phyloP scores from a whole-genome alignment of 2,113 vertebrate genomes.

The Esox niger region DNA sequence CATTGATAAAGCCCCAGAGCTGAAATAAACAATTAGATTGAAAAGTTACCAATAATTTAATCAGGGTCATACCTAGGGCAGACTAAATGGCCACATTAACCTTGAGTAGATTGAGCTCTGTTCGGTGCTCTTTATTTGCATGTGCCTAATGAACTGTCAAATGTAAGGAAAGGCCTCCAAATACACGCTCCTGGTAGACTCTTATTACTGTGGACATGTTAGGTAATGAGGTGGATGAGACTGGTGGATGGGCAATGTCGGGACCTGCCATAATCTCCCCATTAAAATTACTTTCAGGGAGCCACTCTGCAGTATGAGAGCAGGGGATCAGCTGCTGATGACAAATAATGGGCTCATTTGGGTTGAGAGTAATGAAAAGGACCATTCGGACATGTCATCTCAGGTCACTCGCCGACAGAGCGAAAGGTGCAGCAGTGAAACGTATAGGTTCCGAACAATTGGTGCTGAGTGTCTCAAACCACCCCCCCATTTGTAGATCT shows the following conservation, averaged over 20 bases:
- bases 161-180: constrained; percentile 9
- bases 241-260: neutral
- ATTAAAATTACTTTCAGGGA: constrained; percentile 2
- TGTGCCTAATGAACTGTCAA: constrained; percentile 13
- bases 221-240: constrained; percentile 8
- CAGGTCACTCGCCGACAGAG: neutral
- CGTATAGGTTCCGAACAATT: neutral
- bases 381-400: neutral
- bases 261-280: neutral
- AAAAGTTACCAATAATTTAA: constrained; percentile 3
- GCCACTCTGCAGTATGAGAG: neutral
- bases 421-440: neutral
- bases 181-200: constrained; percentile 1
- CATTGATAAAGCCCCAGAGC: neutral
- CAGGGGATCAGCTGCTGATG: neutral
- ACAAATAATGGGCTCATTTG: neutral
- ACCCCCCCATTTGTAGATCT: neutral
- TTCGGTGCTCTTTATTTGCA: constrained; percentile 10
- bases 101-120: neutral
- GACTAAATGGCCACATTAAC: constrained; percentile 17
- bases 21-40: neutral
- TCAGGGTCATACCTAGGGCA: constrained; percentile 5
- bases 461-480: neutral
- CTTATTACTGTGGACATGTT: constrained; percentile 11
- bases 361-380: neutral